These are phyloP conservation scores for Galerucella calmariensis DNA, from an alignment of 2,888 invertebrate genomes.

Conservation along the genomic window DNA sequence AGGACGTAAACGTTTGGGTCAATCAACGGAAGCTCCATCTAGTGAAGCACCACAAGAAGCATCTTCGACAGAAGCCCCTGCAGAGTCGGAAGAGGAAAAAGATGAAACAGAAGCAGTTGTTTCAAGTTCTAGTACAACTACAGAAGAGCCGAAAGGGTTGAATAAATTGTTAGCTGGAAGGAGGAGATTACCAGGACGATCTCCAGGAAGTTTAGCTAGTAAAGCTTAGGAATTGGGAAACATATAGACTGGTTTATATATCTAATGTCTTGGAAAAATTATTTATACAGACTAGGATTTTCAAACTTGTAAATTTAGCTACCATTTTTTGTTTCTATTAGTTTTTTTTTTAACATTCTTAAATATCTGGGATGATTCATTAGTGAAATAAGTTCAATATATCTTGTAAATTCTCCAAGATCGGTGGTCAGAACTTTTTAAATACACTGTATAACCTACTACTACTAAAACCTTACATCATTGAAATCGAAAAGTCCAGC, in stretches of 20 bases:
- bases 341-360: neutral
- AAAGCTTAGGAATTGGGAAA: slow-evolving; percentile 27
- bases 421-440: too few species aligned
- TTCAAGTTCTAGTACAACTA: slow-evolving; percentile 57
- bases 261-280: neutral
- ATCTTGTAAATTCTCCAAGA: too few species aligned
- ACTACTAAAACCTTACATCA: too few species aligned
- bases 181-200: slow-evolving; percentile 72
- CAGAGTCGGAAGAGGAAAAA: slow-evolving; percentile 51
- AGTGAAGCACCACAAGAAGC: slow-evolving; percentile 55
- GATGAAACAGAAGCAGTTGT: slow-evolving; percentile 51
- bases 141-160: slow-evolving; percentile 71
- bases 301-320: neutral
- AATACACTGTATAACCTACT: too few species aligned
- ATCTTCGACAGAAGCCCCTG: slow-evolving; percentile 51
- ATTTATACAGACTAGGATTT: neutral
- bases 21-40: slow-evolving; percentile 59
- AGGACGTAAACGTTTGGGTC: slow-evolving; percentile 65
- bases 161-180: slow-evolving; percentile 77
- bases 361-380: neutral
- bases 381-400: too few species aligned
- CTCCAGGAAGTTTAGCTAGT: slow-evolving; percentile 63
- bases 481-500: too few species aligned
- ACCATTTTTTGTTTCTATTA: slow-evolving; percentile 3
- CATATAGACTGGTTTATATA: slow-evolving; percentile 21